Evolutionary conservation across 1,140 invertebrate species (phyloP).

Genomic region (Bombyx mandarina): DNA sequence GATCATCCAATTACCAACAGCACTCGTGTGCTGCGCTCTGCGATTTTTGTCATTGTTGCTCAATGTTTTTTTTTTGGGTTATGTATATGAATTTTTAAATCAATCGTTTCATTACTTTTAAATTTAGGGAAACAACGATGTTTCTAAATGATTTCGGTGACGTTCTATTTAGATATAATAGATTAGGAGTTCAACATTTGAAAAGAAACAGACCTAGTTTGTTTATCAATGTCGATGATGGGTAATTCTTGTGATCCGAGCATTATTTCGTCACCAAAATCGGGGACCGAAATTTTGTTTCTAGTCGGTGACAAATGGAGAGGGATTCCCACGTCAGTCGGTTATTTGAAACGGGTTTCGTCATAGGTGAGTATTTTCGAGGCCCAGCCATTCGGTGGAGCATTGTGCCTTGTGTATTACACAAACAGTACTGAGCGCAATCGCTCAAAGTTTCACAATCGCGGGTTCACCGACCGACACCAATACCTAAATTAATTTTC

Average conservation of each 20-base stretch:
- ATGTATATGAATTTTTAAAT: too few species aligned
- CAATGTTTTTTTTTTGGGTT: conserved; percentile 18
- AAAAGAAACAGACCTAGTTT: too few species aligned
- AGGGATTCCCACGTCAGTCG: conserved; percentile 7
- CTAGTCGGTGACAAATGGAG: too few species aligned
- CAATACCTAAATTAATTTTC: conserved; percentile 70
- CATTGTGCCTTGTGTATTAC: conserved; percentile 60
- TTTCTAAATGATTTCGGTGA: too few species aligned
- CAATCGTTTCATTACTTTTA: too few species aligned
- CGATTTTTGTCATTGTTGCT: conserved; percentile 59
- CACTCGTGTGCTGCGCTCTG: conserved; percentile 38
- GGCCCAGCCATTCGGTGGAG: conserved; percentile 41
- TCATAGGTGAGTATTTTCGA: conserved; percentile 52
- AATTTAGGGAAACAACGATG: too few species aligned
- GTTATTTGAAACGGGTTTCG: conserved; percentile 25
- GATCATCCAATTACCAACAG: conserved; percentile 65
- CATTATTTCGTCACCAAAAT: too few species aligned
- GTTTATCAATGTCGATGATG: too few species aligned
- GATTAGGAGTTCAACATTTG: too few species aligned
- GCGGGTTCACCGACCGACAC: conserved; percentile 60
- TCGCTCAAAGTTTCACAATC: conserved; percentile 62
- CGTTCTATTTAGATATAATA: too few species aligned
- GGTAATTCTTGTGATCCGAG: too few species aligned
- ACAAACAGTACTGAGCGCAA: conserved; percentile 60
- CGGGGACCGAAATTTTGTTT: too few species aligned